Conservation (phyloP, 2,113 vertebrate genomes). For the Chionodraco myersi region DNA sequence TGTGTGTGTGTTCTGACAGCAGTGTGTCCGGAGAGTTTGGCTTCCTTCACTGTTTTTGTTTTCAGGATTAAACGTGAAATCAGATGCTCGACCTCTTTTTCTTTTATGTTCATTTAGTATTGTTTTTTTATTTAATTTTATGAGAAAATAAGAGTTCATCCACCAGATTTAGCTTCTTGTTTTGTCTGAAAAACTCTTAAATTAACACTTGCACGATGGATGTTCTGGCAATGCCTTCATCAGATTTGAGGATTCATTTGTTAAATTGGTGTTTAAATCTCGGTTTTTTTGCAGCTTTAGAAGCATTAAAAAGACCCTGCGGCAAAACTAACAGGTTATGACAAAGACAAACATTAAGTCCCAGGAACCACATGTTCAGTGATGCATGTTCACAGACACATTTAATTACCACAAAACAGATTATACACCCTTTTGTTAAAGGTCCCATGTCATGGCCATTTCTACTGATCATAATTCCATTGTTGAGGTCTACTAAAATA, state of each 20-base stretch:
- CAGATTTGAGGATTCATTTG: background rate
- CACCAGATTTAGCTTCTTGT: background rate
- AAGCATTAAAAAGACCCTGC: no score
- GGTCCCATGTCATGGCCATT: no score
- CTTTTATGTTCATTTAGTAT: background rate
- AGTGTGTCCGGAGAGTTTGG: constrained; percentile 29
- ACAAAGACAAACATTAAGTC: no score
- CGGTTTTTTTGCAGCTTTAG: no score
- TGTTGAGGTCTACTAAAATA: no score
- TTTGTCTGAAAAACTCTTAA: background rate
- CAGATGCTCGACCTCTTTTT: background rate
- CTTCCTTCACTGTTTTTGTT: constrained; percentile 25
- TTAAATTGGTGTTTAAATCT: background rate
- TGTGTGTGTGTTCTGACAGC: constrained; percentile 30
- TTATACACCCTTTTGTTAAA: no score
- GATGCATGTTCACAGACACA: no score
- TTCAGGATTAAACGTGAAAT: constrained; percentile 16
- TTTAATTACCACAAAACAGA: no score
- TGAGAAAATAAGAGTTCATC: background rate
- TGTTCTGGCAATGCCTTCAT: background rate
- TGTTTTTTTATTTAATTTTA: background rate
- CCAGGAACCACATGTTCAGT: no score
- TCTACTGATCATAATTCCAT: no score
- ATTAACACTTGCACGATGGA: background rate
- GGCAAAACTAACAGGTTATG: no score